Evolutionary conservation across 2,888 invertebrate genomes (phyloP).

Genomic region (Tanytarsus gracilentus): DNA sequence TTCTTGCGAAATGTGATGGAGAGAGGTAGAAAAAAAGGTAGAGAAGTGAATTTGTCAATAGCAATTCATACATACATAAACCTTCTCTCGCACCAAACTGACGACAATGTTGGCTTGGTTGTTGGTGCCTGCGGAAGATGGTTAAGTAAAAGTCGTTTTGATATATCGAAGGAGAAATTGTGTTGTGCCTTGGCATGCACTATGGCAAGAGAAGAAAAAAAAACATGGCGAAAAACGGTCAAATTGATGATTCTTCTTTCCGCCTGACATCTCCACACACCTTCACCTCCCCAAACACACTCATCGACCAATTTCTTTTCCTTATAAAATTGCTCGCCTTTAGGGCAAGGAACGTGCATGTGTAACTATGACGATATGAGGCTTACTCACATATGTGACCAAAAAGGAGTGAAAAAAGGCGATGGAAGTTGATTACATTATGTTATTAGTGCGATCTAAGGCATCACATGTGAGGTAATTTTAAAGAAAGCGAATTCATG

Average conservation of each 20-base stretch:
- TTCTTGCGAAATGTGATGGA: background rate
- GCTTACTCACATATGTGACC: background rate
- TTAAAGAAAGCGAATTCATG: slow-evolving; percentile 17
- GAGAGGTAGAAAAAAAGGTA: slow-evolving; percentile 8
- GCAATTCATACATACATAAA: slow-evolving; percentile 1
- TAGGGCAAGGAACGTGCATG: background rate
- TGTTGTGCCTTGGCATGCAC: no score
- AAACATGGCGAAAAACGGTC: slow-evolving; percentile 6
- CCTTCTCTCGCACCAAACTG: background rate
- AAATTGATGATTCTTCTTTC: slow-evolving; percentile 22
- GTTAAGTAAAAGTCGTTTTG: no score
- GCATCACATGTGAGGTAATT: background rate
- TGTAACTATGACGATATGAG: background rate
- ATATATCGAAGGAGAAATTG: no score
- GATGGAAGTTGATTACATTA: slow-evolving; percentile 24
- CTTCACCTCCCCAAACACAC: no score
- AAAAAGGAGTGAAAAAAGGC: background rate
- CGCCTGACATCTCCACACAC: slow-evolving; percentile 1
- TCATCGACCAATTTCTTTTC: background rate
- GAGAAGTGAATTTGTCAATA: slow-evolving; percentile 29
- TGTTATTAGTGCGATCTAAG: background rate
- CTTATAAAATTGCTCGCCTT: background rate
- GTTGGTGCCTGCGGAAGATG: no score
- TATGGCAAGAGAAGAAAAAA: background rate
- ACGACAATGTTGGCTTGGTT: no score